phyloP scores from a whole-genome alignment of 2,797 vertebrate genomes.

The Spheniscus humboldti region DNA sequence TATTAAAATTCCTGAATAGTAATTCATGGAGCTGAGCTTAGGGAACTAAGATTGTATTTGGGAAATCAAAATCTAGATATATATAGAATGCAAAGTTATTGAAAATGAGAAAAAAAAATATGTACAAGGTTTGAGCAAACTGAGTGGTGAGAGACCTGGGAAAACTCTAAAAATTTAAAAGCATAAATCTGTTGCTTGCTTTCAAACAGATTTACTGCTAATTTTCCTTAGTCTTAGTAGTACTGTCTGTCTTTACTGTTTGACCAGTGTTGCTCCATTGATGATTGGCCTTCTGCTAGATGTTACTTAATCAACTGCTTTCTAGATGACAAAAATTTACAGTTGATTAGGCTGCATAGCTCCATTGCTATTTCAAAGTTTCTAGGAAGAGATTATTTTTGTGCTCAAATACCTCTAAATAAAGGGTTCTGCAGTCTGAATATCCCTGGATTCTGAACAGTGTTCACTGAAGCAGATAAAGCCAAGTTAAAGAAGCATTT shows the following conservation, averaged over 20 bases:
- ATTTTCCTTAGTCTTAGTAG: background rate
- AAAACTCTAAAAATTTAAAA: background rate
- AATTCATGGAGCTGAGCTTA: background rate
- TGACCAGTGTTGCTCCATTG: background rate
- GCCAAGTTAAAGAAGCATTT: constrained; percentile 73
- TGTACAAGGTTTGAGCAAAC: background rate
- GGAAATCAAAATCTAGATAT: background rate
- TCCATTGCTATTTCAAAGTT: constrained; percentile 60
- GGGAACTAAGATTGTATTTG: background rate
- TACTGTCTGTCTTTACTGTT: background rate
- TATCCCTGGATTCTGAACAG: constrained; percentile 55
- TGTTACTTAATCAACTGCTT: constrained; percentile 46
- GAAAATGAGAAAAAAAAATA: background rate
- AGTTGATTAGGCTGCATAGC: constrained; percentile 64
- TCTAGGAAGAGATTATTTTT: constrained; percentile 71
- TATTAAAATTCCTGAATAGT: background rate
- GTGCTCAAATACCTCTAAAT: constrained; percentile 64
- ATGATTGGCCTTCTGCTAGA: constrained; percentile 1
- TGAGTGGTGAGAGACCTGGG: background rate
- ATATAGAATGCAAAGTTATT: background rate
- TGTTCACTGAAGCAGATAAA: constrained; percentile 72
- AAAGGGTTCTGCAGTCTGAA: constrained; percentile 58
- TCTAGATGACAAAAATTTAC: constrained; percentile 65
- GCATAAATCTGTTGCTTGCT: background rate
- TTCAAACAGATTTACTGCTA: constrained; percentile 19